A percentile compares a stretch with the other conserved stretches of the same genome.
phyloP scores from a whole-genome alignment of 2,113 vertebrate species.

The Chitala chitala region DNA sequence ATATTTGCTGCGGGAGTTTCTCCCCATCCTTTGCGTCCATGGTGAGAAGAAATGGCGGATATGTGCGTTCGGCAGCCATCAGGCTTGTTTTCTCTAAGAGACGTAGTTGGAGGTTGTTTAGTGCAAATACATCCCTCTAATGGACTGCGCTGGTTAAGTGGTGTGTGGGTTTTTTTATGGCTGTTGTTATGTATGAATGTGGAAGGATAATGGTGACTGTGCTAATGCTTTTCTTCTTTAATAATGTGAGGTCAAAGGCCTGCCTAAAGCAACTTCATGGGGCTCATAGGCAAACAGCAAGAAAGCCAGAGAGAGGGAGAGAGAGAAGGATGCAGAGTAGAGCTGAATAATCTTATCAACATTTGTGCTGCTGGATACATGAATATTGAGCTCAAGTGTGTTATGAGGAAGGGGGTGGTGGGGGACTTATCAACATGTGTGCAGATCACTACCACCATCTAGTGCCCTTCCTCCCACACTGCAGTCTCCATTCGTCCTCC shows the following conservation, averaged over 20 bases:
- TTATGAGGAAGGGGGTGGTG: too few relatives aligned
- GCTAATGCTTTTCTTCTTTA: not conserved
- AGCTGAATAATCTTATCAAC: not conserved
- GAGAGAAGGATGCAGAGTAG: not conserved
- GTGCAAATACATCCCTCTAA: not conserved
- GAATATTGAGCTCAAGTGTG: not conserved
- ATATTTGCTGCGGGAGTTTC: constrained; percentile 6
- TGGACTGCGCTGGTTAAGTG: not conserved
- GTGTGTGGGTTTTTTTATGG: not conserved
- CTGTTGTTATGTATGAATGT: not conserved
- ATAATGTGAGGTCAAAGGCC: not conserved
- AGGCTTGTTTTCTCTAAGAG: not conserved
- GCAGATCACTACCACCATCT: not conserved
- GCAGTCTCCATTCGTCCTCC: not conserved
- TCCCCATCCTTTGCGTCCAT: too few relatives aligned
- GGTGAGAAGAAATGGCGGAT: too few relatives aligned
- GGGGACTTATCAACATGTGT: not conserved
- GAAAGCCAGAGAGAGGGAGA: not conserved
- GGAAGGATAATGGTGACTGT: not conserved
- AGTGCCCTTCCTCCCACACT: not conserved
- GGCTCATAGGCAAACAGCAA: not conserved
- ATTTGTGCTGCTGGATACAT: not conserved
- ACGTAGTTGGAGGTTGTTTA: not conserved
- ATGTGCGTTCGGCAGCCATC: too few relatives aligned
- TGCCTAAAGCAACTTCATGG: not conserved